phyloP scores from a whole-genome alignment of 2,113 vertebrate species.

The Meriones unguiculatus region DNA sequence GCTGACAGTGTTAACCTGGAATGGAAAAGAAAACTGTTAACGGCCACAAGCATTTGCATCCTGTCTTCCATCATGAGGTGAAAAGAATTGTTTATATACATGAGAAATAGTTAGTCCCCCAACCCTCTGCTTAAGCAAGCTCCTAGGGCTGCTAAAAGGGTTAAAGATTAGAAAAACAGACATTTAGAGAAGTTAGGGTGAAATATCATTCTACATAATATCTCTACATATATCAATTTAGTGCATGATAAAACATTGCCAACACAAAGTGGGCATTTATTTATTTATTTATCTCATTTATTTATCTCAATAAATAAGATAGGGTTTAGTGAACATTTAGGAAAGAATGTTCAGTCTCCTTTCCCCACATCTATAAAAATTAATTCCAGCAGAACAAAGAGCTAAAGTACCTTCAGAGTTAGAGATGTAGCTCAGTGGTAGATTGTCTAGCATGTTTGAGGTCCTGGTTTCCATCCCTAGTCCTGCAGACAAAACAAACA shows the following conservation, averaged over 20 bases:
- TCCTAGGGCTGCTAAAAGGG: constrained; percentile 14
- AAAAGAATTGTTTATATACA: background rate
- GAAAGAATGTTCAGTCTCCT: background rate
- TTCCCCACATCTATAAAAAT: background rate
- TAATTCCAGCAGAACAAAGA: constrained; percentile 56
- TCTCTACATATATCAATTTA: background rate
- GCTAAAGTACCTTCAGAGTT: background rate
- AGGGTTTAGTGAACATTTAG: constrained; percentile 21
- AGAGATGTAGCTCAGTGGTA: background rate
- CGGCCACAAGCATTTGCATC: background rate
- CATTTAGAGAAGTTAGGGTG: constrained; percentile 42
- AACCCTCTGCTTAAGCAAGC: background rate
- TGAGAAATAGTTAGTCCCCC: background rate
- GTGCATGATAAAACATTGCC: background rate
- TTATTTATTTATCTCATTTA: too few relatives aligned
- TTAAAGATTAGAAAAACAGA: constrained; percentile 8
- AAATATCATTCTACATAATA: background rate
- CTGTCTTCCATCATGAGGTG: background rate
- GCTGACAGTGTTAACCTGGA: background rate
- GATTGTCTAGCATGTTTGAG: background rate
- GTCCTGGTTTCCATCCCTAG: background rate
- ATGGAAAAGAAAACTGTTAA: background rate
- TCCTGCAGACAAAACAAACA: too few relatives aligned
- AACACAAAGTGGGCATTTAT: background rate
- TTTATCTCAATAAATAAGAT: constrained; percentile 33